Evolutionary conservation across 2,113 vertebrate species (phyloP).

Genomic region (Leucosticte australis): DNA sequence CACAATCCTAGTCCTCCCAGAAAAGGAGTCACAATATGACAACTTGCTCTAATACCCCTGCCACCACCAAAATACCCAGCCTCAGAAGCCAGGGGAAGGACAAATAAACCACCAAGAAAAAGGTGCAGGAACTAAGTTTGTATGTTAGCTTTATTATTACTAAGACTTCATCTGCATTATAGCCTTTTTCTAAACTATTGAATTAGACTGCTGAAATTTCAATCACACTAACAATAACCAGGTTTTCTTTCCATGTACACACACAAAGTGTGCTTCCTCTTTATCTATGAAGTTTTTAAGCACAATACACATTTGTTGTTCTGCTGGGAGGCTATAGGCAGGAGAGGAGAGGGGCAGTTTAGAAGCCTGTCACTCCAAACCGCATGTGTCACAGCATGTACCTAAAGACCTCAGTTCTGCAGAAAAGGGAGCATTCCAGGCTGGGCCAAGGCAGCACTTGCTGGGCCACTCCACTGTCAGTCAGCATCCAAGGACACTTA

Average conservation of each 20-base stretch:
- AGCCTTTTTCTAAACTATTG: not conserved
- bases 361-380: not conserved
- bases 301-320: not conserved
- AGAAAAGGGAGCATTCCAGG: not conserved
- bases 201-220: not conserved
- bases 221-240: not conserved
- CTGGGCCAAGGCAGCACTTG: not conserved
- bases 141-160: not conserved
- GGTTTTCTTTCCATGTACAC: not conserved
- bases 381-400: accelerated
- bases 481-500: not conserved
- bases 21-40: not conserved
- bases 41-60: not conserved
- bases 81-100: not conserved
- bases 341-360: not conserved
- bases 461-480: not conserved
- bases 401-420: not conserved
- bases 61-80: not conserved
- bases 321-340: not conserved
- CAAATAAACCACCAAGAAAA: not conserved
- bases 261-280: not conserved
- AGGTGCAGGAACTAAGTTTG: not conserved
- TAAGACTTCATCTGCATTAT: not conserved
- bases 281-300: not conserved
- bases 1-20: not conserved